These are phyloP conservation scores for Manis pentadactyla DNA, from an alignment of 2,797 vertebrate species.

Conservation along the genomic window DNA sequence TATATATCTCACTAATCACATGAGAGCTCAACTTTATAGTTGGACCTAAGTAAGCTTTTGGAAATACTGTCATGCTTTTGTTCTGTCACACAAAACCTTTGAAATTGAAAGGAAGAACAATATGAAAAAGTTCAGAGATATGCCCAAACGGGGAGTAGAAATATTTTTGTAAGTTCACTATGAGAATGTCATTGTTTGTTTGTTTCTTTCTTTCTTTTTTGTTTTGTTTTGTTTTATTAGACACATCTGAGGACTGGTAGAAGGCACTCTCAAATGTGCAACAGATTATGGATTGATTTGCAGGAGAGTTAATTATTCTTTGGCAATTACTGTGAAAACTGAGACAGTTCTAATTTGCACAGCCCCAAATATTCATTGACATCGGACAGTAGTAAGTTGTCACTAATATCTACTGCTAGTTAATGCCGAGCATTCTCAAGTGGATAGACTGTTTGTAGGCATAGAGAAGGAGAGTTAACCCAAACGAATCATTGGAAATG, in stretches of 20 bases:
- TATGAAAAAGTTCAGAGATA: neutral
- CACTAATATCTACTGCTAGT: neutral
- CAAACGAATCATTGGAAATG: neutral
- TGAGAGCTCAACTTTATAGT: neutral
- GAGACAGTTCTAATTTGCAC: neutral
- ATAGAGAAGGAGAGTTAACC: neutral
- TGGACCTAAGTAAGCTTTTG: neutral
- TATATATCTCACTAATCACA: neutral
- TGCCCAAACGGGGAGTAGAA: neutral
- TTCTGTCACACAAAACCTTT: neutral
- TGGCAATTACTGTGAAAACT: neutral
- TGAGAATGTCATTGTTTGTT: neutral
- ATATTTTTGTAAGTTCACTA: neutral
- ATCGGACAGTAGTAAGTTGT: neutral
- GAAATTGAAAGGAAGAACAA: conserved; percentile 3
- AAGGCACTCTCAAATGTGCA: neutral
- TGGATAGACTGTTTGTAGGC: neutral
- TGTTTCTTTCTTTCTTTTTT: neutral
- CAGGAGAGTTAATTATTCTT: neutral
- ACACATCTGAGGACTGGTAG: neutral
- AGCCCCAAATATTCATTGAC: neutral
- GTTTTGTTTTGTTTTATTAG: neutral
- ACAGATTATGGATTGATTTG: neutral
- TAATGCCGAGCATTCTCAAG: neutral
- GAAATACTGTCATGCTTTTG: neutral